Evolutionary conservation across 2,113 vertebrate species (phyloP).

Genomic region (Copsychus sechellarum): DNA sequence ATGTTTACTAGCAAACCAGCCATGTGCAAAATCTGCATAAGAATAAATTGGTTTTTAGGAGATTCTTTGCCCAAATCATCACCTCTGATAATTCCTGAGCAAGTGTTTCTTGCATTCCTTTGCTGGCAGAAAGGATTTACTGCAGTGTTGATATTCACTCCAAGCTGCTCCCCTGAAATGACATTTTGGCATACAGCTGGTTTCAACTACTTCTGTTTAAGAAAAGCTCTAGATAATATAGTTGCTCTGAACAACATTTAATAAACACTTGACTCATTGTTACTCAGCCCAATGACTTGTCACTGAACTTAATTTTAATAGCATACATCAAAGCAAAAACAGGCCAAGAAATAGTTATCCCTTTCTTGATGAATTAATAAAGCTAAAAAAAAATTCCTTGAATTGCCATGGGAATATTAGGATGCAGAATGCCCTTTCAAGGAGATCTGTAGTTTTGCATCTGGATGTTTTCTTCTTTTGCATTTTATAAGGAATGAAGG

Average conservation of each 20-base stretch:
- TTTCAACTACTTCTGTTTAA: background rate
- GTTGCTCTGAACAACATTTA: slow-evolving; percentile 1
- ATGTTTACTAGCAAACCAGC: background rate
- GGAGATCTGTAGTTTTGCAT: background rate
- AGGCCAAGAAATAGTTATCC: background rate
- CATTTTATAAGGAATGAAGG: background rate
- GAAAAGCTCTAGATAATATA: background rate
- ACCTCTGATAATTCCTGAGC: background rate
- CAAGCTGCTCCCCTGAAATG: background rate
- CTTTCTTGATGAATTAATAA: slow-evolving; percentile 17
- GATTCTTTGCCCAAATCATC: background rate
- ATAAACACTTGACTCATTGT: background rate
- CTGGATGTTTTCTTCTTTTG: background rate
- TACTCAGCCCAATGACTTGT: slow-evolving; percentile 10
- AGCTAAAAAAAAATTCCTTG: background rate
- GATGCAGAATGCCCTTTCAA: slow-evolving; percentile 12
- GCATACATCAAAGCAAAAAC: background rate
- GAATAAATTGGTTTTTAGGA: background rate
- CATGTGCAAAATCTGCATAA: background rate
- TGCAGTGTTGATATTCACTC: background rate
- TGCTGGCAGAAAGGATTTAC: background rate
- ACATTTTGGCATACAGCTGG: background rate
- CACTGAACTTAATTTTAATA: slow-evolving; percentile 13
- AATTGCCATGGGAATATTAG: background rate
- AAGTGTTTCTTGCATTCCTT: background rate